Evolutionary conservation across 2,113 vertebrate genomes (phyloP).

Genomic region (Pseudorasbora parva): DNA sequence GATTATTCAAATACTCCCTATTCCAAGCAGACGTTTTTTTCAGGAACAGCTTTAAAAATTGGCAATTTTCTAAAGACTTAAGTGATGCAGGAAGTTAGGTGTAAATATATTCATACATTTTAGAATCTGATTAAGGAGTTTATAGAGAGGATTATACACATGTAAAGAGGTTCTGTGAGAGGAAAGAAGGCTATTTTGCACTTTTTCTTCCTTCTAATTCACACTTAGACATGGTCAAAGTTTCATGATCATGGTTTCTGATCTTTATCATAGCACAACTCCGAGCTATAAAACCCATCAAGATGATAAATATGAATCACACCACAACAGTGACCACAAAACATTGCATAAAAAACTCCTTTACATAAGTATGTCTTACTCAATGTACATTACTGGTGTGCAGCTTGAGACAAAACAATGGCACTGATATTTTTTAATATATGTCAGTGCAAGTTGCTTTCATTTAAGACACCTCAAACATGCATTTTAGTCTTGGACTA

Average conservation of each 20-base stretch:
- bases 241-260: too few relatives aligned
- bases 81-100: neutral
- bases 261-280: conserved; percentile 21
- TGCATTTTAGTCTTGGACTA: too few relatives aligned
- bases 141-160: neutral
- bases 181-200: neutral
- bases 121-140: conserved; percentile 2
- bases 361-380: neutral
- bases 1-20: neutral
- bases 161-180: conserved; percentile 2
- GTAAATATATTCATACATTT: neutral
- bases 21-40: neutral
- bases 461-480: too few relatives aligned
- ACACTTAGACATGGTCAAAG: neutral
- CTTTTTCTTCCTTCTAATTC: neutral
- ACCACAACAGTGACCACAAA: conserved; percentile 35
- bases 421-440: too few relatives aligned
- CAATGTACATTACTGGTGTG: neutral
- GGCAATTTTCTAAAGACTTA: neutral
- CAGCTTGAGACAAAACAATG: too few relatives aligned
- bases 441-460: too few relatives aligned
- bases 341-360: neutral
- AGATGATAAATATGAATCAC: conserved; percentile 1
- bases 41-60: conserved; percentile 16
- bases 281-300: conserved; percentile 48